Percentiles rank a stretch among this genome's conserved stretches.
phyloP scores from a whole-genome alignment of 2,797 vertebrate species.

The Coranthus polyacanthus region DNA sequence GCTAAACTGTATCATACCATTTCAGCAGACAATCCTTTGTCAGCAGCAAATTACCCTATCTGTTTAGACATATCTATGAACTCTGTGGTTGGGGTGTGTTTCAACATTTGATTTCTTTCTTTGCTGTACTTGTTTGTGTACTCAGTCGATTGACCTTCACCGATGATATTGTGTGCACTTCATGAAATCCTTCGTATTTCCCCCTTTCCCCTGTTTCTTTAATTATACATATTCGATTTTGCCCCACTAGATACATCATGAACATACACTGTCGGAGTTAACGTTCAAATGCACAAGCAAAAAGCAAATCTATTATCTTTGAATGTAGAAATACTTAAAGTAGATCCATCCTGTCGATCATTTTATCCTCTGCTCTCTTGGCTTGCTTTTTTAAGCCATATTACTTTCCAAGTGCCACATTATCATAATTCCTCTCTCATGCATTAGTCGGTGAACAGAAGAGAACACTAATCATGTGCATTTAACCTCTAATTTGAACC shows the following conservation, averaged over 20 bases:
- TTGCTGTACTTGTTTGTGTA: constrained; percentile 16
- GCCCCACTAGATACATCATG: constrained; percentile 29
- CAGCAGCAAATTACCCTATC: constrained; percentile 49
- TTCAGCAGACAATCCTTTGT: constrained; percentile 35
- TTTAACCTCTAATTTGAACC: constrained; percentile 74
- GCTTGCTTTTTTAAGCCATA: constrained; percentile 27
- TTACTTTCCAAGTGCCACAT: constrained; percentile 51
- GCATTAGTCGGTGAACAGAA: constrained; percentile 64
- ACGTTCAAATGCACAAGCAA: background rate
- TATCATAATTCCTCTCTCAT: constrained; percentile 61
- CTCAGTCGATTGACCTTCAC: constrained; percentile 54
- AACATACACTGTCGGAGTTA: constrained; percentile 9
- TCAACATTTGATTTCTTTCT: constrained; percentile 42
- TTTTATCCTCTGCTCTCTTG: constrained; percentile 26
- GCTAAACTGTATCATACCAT: constrained; percentile 59
- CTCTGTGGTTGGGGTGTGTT: constrained; percentile 26
- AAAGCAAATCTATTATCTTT: too few species aligned
- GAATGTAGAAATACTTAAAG: background rate
- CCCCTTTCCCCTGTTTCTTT: constrained; percentile 1
- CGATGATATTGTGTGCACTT: constrained; percentile 13
- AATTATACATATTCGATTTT: constrained; percentile 35
- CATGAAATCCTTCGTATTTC: constrained; percentile 23
- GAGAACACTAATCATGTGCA: constrained; percentile 68
- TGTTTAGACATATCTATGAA: constrained; percentile 43
- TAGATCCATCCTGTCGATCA: constrained; percentile 8